Evolutionary conservation across 2,797 vertebrate genomes (phyloP).

Genomic region (Urocyon cinereoargenteus): DNA sequence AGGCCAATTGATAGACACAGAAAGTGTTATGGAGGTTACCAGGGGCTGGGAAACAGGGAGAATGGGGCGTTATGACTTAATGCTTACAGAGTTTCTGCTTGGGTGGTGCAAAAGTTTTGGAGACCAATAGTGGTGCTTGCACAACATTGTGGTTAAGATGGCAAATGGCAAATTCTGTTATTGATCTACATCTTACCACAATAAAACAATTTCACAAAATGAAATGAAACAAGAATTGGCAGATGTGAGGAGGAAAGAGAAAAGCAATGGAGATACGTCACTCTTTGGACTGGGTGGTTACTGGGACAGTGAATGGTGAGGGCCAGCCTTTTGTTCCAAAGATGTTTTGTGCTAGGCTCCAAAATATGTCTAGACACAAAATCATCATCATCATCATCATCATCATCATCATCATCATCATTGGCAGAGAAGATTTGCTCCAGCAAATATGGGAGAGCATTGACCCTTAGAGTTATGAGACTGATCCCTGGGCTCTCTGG

Average conservation of each 20-base stretch:
- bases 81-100: not conserved
- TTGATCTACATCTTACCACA: not conserved
- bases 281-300: not conserved
- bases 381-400: too few species aligned
- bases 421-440: not conserved
- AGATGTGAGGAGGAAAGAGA: not conserved
- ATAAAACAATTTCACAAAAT: not conserved
- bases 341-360: not conserved
- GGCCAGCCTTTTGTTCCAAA: not conserved
- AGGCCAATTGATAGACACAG: not conserved
- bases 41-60: not conserved
- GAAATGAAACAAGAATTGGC: not conserved
- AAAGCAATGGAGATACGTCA: fast-evolving
- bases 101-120: not conserved
- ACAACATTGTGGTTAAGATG: not conserved
- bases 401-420: too few species aligned
- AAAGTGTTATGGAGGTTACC: not conserved
- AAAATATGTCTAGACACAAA: not conserved
- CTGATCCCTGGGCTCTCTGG: too few species aligned
- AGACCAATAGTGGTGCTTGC: not conserved
- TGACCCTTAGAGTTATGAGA: not conserved
- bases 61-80: not conserved
- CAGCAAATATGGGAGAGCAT: not conserved
- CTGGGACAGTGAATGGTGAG: not conserved
- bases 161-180: not conserved